phyloP scores from a whole-genome alignment of 1,140 invertebrate genomes.

The Listronotus bonariensis region DNA sequence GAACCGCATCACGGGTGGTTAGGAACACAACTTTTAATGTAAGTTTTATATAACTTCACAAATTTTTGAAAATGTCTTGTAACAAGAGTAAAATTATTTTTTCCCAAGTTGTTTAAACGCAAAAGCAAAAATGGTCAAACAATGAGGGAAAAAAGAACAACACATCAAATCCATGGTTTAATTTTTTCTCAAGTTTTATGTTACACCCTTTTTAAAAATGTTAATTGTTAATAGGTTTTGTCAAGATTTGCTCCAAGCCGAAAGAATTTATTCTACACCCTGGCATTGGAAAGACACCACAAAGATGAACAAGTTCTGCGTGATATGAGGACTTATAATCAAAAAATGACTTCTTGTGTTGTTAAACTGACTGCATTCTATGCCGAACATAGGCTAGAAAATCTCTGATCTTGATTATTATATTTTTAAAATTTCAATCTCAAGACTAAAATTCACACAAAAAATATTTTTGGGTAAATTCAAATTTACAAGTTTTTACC shows the following conservation, averaged over 20 bases:
- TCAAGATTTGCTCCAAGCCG: constrained; percentile 44
- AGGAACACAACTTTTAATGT: constrained; percentile 69
- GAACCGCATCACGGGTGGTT: constrained; percentile 71
- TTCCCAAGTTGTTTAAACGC: no score
- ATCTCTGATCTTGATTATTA: neutral
- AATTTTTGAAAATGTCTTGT: no score
- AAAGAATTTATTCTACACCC: constrained; percentile 36
- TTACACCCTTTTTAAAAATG: neutral
- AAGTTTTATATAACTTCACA: constrained; percentile 46
- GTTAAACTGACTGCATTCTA: constrained; percentile 44
- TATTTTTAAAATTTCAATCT: no score
- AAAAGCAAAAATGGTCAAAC: no score
- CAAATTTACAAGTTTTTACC: no score
- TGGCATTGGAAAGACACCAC: constrained; percentile 37
- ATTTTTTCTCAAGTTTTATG: neutral
- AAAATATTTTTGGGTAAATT: no score
- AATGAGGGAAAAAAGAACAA: no score
- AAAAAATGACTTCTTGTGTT: constrained; percentile 39
- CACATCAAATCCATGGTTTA: no score
- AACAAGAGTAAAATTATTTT: no score
- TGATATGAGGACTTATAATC: constrained; percentile 44
- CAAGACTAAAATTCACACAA: no score
- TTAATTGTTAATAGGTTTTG: constrained; percentile 37
- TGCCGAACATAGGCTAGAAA: constrained; percentile 22
- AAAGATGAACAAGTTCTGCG: constrained; percentile 43